Evolutionary conservation across 2,113 vertebrate species (phyloP).

Genomic region (Muscicapa adusta): DNA sequence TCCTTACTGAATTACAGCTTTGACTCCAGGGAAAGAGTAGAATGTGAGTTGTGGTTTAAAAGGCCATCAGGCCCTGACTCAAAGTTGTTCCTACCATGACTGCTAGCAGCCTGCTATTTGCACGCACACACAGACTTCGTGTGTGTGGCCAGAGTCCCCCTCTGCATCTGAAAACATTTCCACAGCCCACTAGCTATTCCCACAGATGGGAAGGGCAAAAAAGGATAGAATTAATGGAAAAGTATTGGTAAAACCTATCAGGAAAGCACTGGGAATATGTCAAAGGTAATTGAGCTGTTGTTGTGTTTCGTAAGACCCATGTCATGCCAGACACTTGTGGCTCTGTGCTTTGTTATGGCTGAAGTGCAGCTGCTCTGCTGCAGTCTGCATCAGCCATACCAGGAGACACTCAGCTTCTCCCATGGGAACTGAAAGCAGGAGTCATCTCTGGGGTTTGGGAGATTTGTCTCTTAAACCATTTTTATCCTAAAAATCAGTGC

Average conservation of each 20-base stretch:
- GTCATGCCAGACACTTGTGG: background rate
- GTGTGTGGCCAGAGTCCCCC: background rate
- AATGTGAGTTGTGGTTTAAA: background rate
- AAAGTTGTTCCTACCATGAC: background rate
- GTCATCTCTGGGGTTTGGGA: background rate
- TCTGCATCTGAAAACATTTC: background rate
- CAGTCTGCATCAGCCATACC: background rate
- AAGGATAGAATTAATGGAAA: background rate
- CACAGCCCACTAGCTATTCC: background rate
- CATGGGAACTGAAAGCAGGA: background rate
- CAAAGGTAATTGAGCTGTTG: background rate
- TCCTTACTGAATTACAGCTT: background rate
- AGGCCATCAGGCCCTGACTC: background rate
- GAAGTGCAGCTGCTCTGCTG: background rate
- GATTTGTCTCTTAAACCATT: background rate
- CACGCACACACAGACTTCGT: background rate
- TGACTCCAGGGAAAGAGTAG: background rate
- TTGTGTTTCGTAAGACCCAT: background rate
- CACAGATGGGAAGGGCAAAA: background rate
- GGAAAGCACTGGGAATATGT: background rate
- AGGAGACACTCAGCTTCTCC: background rate
- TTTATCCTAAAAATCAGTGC: background rate
- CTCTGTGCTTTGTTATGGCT: background rate
- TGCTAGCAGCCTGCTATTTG: rapidly evolving
- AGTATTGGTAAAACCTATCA: background rate